phyloP scores from a whole-genome alignment of 2,888 invertebrate genomes.

The Drosophila demipolita region DNA sequence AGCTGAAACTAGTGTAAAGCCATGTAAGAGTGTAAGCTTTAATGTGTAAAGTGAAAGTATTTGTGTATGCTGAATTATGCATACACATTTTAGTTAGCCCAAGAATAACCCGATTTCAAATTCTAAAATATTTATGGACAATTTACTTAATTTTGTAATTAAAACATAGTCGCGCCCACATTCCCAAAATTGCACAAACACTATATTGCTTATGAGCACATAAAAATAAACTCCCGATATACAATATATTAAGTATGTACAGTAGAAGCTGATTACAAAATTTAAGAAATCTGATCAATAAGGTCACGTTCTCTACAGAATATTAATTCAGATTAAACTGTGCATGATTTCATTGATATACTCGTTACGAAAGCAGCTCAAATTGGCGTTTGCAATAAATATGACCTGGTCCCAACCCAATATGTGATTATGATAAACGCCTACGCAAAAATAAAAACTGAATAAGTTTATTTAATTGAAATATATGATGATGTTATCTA shows the following conservation, averaged over 20 bases:
- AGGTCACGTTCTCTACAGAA: neutral
- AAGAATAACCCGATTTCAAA: slow-evolving; percentile 58
- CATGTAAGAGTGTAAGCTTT: slow-evolving; percentile 59
- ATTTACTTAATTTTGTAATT: slow-evolving; percentile 80
- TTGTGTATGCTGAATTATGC: slow-evolving; percentile 46
- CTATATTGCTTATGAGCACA: slow-evolving; percentile 18
- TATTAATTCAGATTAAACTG: slow-evolving; percentile 14
- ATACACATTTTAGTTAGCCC: slow-evolving; percentile 55
- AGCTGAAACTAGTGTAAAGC: slow-evolving; percentile 68
- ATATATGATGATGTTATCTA: slow-evolving; percentile 16
- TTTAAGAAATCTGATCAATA: neutral
- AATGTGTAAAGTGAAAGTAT: slow-evolving; percentile 59
- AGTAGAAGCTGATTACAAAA: slow-evolving; percentile 6
- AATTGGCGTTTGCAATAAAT: slow-evolving; percentile 51
- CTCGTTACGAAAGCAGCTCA: slow-evolving; percentile 41
- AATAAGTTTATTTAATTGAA: slow-evolving; percentile 41
- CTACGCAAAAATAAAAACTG: slow-evolving; percentile 49
- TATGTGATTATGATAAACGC: slow-evolving; percentile 68
- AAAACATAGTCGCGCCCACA: slow-evolving; percentile 49
- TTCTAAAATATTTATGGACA: slow-evolving; percentile 72
- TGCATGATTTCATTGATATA: slow-evolving; percentile 31
- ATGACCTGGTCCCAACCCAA: slow-evolving; percentile 59
- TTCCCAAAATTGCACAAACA: slow-evolving; percentile 52
- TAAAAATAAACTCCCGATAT: slow-evolving; percentile 4
- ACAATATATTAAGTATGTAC: slow-evolving; percentile 29